phyloP scores from a whole-genome alignment of 1,140 invertebrate genomes.

The Anastrepha obliqua region DNA sequence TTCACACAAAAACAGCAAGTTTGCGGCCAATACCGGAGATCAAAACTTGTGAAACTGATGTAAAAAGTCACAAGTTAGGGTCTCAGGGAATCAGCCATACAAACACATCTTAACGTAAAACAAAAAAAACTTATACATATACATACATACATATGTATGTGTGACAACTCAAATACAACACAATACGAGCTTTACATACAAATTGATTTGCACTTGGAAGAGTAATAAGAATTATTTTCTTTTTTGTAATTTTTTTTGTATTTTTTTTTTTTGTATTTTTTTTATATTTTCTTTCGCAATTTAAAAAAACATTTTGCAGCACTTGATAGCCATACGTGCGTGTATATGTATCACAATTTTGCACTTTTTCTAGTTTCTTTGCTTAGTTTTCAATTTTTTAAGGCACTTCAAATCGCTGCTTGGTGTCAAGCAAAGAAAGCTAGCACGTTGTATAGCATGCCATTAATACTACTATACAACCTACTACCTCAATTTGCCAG shows the following conservation, averaged over 20 bases:
- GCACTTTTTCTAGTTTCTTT: background rate
- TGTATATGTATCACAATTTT: background rate
- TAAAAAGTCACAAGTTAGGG: slow-evolving; percentile 75
- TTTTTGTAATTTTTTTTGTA: background rate
- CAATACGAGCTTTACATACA: slow-evolving; percentile 32
- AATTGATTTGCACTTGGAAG: background rate
- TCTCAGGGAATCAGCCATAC: slow-evolving; percentile 75
- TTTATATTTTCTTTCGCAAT: too few species aligned
- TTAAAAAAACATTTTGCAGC: too few species aligned
- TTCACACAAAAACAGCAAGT: slow-evolving; percentile 71
- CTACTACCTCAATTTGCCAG: slow-evolving; percentile 75
- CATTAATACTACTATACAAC: slow-evolving; percentile 74
- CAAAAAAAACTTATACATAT: background rate
- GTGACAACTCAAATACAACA: background rate
- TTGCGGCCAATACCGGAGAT: slow-evolving; percentile 75
- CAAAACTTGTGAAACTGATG: slow-evolving; percentile 75
- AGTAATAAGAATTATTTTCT: slow-evolving; percentile 10
- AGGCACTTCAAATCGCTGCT: slow-evolving; percentile 58
- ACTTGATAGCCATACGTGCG: too few species aligned
- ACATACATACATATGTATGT: background rate
- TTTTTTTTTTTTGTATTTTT: background rate
- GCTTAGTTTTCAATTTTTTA: background rate
- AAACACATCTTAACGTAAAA: slow-evolving; percentile 63
- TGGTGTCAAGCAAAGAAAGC: slow-evolving; percentile 74
- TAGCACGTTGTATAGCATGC: slow-evolving; percentile 74